phyloP scores from a whole-genome alignment of 2,113 vertebrate genomes.

The Acrocephalus kingi region DNA sequence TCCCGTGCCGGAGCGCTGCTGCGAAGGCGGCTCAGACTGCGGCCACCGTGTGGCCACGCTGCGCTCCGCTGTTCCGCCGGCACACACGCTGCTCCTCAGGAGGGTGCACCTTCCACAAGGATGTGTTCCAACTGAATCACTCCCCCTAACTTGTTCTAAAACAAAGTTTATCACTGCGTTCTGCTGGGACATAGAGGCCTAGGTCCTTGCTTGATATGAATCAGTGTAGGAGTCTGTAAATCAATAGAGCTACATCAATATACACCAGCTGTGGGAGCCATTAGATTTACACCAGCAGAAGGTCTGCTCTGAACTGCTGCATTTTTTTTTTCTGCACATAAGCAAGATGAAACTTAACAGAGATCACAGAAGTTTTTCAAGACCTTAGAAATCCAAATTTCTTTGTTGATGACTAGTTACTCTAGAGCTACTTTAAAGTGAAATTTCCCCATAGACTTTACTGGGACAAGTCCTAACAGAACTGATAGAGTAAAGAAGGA shows the following conservation, averaged over 20 bases:
- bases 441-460: neutral
- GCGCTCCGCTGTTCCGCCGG: neutral
- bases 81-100: neutral
- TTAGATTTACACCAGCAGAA: neutral
- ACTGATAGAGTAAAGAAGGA: neutral
- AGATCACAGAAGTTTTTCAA: neutral
- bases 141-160: neutral
- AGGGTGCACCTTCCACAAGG: neutral
- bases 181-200: neutral
- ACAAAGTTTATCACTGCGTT: neutral
- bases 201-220: neutral
- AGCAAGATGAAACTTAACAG: neutral
- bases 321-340: neutral
- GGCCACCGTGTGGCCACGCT: conserved; percentile 45
- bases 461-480: neutral
- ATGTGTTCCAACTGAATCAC: neutral
- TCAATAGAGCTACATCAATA: conserved; percentile 27
- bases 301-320: neutral
- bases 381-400: neutral
- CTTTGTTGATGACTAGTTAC: neutral
- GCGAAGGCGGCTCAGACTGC: neutral
- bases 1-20: neutral
- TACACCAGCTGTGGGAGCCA: conserved; percentile 22
- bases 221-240: neutral
- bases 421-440: neutral